Base-by-base conservation (phyloP, 2,113 vertebrate genomes). In the Nothocercus julius region DNA sequence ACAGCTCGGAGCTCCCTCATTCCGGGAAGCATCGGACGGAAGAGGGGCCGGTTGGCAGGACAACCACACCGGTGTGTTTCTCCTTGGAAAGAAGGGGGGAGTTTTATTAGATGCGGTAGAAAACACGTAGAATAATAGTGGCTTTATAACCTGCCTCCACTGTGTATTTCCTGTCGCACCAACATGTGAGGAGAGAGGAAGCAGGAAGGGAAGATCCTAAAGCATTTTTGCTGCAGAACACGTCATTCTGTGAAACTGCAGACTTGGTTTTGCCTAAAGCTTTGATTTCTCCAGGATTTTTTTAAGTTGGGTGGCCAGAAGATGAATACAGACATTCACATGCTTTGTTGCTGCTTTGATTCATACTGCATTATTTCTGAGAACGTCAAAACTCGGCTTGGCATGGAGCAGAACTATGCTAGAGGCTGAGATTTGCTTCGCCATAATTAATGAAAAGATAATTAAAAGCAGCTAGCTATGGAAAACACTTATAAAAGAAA, bases 1-100 rank as follows among this genome's bases (percentile, higher is more conserved):
- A 99, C 49, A 98, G 82, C 75, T 94, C 96, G 0, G 99, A 99
- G 88, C 95, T 99, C 72, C 98, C 98, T 0, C 95, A 96, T 68
- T 85, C 98, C 0, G 83, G 94, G 79, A 98, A 98, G 72, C 98
- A 86, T 8, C 98, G 96, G 44, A 49, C 79, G 0, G 98, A 98
- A 58, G 98, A 98, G 30, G 84, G 91, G 12, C 82, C 94, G 3
- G 12, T 95, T 6, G 2, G 96, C 96, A 97, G 98, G 92, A 95
- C 97, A 2, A 2, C 95, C 1, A 96, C 95, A 81, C 96, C 97
- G 97, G 98, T 98, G 85, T 4, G 97, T 96, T 49, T 20, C 66
- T n/a, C 1, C 5, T 30, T 53, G 38, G 25, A 58, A 2, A n/a
- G n/a, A 21, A 63, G 59, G 30, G 16, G 36, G 15, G 21, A 54